Base-by-base conservation (phyloP, 2,797 vertebrate species). In the Naso thynnoides region DNA sequence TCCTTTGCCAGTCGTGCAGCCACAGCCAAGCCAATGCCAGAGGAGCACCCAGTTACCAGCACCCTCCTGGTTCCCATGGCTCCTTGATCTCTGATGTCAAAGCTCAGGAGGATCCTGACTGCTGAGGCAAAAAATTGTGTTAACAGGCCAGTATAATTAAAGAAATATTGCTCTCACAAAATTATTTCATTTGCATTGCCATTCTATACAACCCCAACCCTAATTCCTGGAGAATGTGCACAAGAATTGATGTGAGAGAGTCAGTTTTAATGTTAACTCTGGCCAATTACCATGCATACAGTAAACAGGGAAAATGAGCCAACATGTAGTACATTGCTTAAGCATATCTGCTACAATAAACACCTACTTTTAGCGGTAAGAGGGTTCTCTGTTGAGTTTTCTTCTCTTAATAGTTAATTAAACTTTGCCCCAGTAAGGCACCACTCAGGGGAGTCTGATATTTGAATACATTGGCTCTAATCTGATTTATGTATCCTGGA, bases 11-110 rank as follows among this genome's bases (percentile, higher is more conserved):
- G 86, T 41, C 89, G 88, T 19, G 90, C 84, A n/a, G 94, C 93
- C 75, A 94, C 47, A 2, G 92, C 93, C 64, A 94, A 77, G 14
- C 94, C 91, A 6, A 94, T 95, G 61, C 92, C 93, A 0, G 83
- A 94, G 63, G 94, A 94, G 78, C 93, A 95, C 39, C 95, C 93
- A 0, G 90, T 92, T 78, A 94, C 87, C 66, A 94, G 72, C 62
- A 94, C 92, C 0, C 81, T 92, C 68, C 84, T 91, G 75, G 88
- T 86, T 69, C 87, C 90, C 91, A 93, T 94, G 64, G 33, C n/a
- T 52, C 1, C 21, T 16, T 70, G 59, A 82, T 60, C 50, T 77
- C 56, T 75, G 69, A 81, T 33, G 48, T 63, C 24, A 47, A 45
- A 39, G 21, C 50, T 75, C 15, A 63, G 18, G 39, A 38, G 14